Evolutionary conservation across 2,888 invertebrate genomes (phyloP), one percentile per base, ranked within the genome.

Genomic region (Xylota segnis): DNA sequence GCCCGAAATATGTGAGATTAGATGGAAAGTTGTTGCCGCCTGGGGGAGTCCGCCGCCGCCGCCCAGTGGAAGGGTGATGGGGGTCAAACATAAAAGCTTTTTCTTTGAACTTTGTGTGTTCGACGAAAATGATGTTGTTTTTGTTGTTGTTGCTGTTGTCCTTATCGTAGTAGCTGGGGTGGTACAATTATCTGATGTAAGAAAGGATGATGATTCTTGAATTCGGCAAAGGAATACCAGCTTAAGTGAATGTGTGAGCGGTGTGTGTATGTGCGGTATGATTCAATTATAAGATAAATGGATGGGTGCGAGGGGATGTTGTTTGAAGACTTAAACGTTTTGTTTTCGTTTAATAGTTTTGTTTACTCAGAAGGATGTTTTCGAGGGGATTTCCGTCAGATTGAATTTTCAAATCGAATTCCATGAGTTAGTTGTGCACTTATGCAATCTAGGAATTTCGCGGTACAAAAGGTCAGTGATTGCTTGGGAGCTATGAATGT

Each of bases 11-110:
- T 77, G 54, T 54, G 58, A 81, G 72, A 72, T 77, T 54, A 23
- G 34, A 68, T 71, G 56, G 72, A 68, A 79, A 77, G 76, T 76
- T 72, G 84, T 76, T 81, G 84, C 76, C 75, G 84, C 70, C 71
- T 81, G 50, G 59, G 58, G 70, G 74, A 65, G 68, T 74, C 18
- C 5, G 47, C 9, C 34, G 34, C 34, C 34, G 2, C 2, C 7
- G 1, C 37, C 9, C 34, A 12, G 32, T 34, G 45, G 47, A 45
- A 66, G 61, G 72, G 47, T 65, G 76, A 82, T 77, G 82, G 58
- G 58, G 82, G 86, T 86, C 86, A 82, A 77, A 86, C 61, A 74
- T 61, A 68, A 86, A 82, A 86, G 82, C 86, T 86, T 76, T 76
- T 77, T 63, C 75, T 77, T 61, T 72, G 77, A 86, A 86, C 82